Conservation (phyloP, 2,113 vertebrate species). For the Vulpes lagopus region DNA sequence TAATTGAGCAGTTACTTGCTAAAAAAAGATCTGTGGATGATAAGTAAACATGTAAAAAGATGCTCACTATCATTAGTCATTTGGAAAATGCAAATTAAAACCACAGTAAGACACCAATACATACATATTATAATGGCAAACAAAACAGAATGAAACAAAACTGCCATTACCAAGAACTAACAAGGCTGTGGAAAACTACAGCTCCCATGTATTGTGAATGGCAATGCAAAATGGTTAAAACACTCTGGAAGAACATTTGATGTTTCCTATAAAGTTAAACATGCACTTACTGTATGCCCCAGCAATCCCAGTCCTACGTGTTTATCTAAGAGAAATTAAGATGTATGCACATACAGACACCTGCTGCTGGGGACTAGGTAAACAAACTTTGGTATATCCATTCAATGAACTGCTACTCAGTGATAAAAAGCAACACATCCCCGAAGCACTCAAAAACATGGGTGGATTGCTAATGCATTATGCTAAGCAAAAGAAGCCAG, state of each 20-base stretch:
- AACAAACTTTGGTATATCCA: background rate
- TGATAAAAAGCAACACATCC: background rate
- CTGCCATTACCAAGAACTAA: background rate
- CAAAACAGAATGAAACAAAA: background rate
- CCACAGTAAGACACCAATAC: background rate
- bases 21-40: background rate
- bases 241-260: background rate
- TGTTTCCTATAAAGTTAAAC: background rate
- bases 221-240: background rate
- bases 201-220: background rate
- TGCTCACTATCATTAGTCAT: background rate
- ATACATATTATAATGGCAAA: background rate
- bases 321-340: background rate
- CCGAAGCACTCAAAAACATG: background rate
- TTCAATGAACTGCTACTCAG: background rate
- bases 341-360: background rate
- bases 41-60: background rate
- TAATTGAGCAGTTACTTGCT: background rate
- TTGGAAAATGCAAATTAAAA: conserved; percentile 14
- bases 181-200: background rate
- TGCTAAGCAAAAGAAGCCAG: background rate
- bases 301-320: background rate
- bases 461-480: background rate
- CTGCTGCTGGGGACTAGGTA: background rate
- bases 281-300: background rate